Base-by-base conservation (phyloP, 2,797 vertebrate genomes). In the Falco berigora region DNA sequence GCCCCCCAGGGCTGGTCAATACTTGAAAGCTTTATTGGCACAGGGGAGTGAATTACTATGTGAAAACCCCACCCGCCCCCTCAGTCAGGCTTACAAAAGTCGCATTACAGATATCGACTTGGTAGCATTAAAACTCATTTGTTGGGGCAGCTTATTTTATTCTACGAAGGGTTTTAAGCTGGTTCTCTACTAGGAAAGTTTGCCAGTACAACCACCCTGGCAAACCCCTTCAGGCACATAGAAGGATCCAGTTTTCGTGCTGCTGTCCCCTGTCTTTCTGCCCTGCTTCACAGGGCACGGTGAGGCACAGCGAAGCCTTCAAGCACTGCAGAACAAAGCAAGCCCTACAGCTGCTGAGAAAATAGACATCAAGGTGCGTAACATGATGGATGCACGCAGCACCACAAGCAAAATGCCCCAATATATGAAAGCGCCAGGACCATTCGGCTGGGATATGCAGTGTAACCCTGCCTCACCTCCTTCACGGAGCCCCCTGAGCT, bases 331-430 rank as follows among this genome's bases (percentile, higher is more conserved):
- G 34, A 14, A 2, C 0, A 4, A 14, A 14, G 12, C 3, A 38
- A 40, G 6, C 1, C 63, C n/a, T 1, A 4, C 0, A 47, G 13
- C 47, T 34, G 27, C 25, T 14, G 44, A 24, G 63, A 6, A 14
- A 71, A n/a, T 1, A 1, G 38, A 27, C 58, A 14, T n/a, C 44
- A 13, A 42, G 46, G 44, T 1, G 1, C 14, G 0, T 4, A 7
- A 4, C 6, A 0, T 0, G 19, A n/a, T 1, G 40, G 75, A 16
- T 2, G 0, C 2, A 1, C 12, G 1, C 23, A 20, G 76, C 7
- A 1, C 24, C 5, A 3, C 1, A 4, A 5, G 58, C 4, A 7
- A 19, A 58, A 24, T 25, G 3, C 14, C 46, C 47, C 9, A 0
- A 3, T 0, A 4, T 2, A 2, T 2, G 50, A 5, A 18, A 9